These are phyloP conservation scores for Cataglyphis rosenhaueri DNA, from an alignment of 2,888 invertebrate species.

Conservation along the genomic window DNA sequence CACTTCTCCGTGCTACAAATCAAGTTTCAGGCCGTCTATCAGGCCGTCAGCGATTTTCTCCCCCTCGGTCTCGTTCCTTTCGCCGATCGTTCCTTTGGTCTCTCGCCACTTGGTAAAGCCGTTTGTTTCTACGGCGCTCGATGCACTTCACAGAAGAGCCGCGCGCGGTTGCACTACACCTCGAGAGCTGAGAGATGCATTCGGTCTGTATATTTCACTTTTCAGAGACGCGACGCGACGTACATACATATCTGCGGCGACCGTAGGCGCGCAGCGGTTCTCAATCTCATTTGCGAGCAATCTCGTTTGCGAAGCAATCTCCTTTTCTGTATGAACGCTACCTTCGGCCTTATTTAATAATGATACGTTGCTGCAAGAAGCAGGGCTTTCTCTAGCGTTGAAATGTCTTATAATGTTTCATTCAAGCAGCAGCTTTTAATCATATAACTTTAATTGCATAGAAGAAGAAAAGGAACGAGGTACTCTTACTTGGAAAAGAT, in stretches of 20 bases:
- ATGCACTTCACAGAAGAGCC: slow-evolving; percentile 32
- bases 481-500: neutral
- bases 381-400: neutral
- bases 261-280: slow-evolving; percentile 29
- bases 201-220: slow-evolving; percentile 27
- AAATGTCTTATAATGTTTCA: slow-evolving; percentile 27
- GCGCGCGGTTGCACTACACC: slow-evolving; percentile 13
- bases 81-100: slow-evolving; percentile 28
- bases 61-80: slow-evolving; percentile 46
- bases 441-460: neutral
- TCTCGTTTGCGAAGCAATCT: slow-evolving; percentile 33
- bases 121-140: slow-evolving; percentile 47
- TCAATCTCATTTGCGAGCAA: slow-evolving; percentile 26
- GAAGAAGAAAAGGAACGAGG: neutral
- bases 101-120: slow-evolving; percentile 32
- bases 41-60: slow-evolving; percentile 48
- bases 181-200: slow-evolving; percentile 32
- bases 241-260: slow-evolving; percentile 14
- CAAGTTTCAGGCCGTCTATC: slow-evolving; percentile 71
- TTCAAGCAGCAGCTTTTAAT: slow-evolving; percentile 11
- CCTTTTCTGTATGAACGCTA: slow-evolving; percentile 19
- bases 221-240: slow-evolving; percentile 10
- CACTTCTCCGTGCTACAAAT: slow-evolving; percentile 73
- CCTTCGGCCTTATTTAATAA: slow-evolving; percentile 24
- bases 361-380: slow-evolving; percentile 19